These are phyloP conservation scores for Myzus persicae DNA, from an alignment of 1,140 invertebrate genomes.

Conservation along the genomic window DNA sequence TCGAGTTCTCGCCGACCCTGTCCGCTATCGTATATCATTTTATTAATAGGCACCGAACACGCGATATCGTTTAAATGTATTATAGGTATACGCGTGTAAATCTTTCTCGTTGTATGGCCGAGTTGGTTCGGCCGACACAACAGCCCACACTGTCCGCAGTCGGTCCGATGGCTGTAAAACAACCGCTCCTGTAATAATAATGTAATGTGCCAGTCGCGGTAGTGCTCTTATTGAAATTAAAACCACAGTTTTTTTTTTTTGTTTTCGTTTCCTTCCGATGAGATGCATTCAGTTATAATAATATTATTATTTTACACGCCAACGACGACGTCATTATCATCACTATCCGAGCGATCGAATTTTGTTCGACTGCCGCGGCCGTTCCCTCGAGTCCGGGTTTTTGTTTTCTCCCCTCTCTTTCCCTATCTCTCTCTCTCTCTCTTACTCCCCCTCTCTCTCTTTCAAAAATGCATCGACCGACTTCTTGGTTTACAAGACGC, in stretches of 20 bases:
- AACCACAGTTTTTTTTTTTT: neutral
- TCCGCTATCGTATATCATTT: neutral
- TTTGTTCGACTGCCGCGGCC: neutral
- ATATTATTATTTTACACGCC: neutral
- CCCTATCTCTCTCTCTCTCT: too few relatives aligned
- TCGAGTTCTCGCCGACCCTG: neutral
- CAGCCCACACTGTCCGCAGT: neutral
- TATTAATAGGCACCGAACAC: neutral
- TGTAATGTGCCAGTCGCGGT: neutral
- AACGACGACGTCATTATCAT: neutral
- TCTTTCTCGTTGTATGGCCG: neutral
- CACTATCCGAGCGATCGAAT: neutral
- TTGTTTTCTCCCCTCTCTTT: neutral
- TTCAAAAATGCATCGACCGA: neutral
- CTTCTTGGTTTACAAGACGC: neutral
- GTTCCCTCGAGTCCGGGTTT: neutral
- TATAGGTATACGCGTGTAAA: neutral
- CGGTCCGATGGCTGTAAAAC: neutral
- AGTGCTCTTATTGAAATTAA: slow-evolving; percentile 27
- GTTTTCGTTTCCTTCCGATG: too few relatives aligned
- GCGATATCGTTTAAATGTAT: slow-evolving; percentile 38
- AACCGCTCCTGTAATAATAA: neutral
- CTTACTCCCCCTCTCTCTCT: neutral
- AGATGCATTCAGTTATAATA: neutral
- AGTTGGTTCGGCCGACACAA: neutral